A percentile compares a stretch with the other conserved stretches of the same genome.
Conservation (phyloP, 1,140 invertebrate species). For the Penaeus chinensis region DNA sequence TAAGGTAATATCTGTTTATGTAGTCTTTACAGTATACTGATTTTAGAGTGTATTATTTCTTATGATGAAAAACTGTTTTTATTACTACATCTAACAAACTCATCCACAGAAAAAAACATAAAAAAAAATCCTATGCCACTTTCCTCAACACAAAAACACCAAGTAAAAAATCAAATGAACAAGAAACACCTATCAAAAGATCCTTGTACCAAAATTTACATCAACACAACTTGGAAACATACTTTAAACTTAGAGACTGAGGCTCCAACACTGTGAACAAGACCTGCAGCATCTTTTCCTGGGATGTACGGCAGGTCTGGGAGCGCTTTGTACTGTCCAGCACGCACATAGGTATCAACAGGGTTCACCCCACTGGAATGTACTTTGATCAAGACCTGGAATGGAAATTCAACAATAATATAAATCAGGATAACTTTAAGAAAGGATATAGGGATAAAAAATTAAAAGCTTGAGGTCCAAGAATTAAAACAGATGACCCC, state of each 20-base stretch:
- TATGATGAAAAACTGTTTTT: too few relatives aligned
- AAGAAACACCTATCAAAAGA: not conserved
- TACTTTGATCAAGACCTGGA: slow-evolving; percentile 68
- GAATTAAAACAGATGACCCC: too few relatives aligned
- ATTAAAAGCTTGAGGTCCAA: too few relatives aligned
- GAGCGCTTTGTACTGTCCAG: slow-evolving; percentile 2
- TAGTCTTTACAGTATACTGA: too few relatives aligned
- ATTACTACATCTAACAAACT: too few relatives aligned
- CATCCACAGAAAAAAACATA: too few relatives aligned
- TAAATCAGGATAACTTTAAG: too few relatives aligned
- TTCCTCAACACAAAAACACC: slow-evolving; percentile 28
- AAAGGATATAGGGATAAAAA: too few relatives aligned
- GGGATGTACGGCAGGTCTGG: slow-evolving; percentile 71
- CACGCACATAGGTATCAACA: slow-evolving; percentile 43
- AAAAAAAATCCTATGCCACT: not conserved
- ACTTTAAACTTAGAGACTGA: slow-evolving; percentile 70
- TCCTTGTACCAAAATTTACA: not conserved
- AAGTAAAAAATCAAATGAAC: not conserved
- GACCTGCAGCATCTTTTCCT: slow-evolving; percentile 72
- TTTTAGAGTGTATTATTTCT: too few relatives aligned
- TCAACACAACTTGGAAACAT: slow-evolving; percentile 23
- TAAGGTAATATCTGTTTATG: too few relatives aligned
- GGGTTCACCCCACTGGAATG: slow-evolving; percentile 39
- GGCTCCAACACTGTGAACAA: slow-evolving; percentile 70
- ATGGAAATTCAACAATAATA: too few relatives aligned